Base-by-base conservation (phyloP, 2,797 vertebrate genomes). In the Coluber constrictor region DNA sequence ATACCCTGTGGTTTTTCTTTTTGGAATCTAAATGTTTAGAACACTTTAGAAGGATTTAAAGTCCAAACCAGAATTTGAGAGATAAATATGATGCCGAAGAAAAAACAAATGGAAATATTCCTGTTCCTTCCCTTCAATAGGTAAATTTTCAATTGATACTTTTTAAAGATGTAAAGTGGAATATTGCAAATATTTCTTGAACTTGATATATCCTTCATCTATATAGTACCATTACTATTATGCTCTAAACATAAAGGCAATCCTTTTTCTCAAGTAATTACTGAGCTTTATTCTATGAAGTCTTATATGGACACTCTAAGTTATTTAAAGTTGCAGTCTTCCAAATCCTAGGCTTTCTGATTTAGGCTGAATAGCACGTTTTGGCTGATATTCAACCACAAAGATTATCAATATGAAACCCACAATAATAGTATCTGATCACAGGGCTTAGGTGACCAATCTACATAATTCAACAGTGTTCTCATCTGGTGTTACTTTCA, bases 391-490 rank as follows among this genome's bases (percentile, higher is more conserved):
- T 12, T 95, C 25, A 56, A 15, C 63, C 25, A 47, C 92, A 95
- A 94, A 92, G 90, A 90, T 86, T 93, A 93, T 94, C 93, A 94
- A 92, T 94, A 61, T 83, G 92, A 87, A 95, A 91, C 93, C 61
- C 93, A 92, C 6, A 59, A 86, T 57, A 86, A 93, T 93, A 87
- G 94, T 95, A 93, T 95, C 93, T 94, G 93, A 74, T 32, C 90
- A 91, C 93, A 93, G 93, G 15, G 93, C 91, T 94, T 87, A 87
- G 93, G 90, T 89, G 93, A 66, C 83, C 23, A 70, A 92, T 96
- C 94, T 97, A 92, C 94, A 91, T 97, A 95, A 95, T 97, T 96
- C 95, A 96, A 83, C 92, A 95, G 93, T 95, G 96, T 88, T 59
- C 57, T 23, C 95, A 88, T 95, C 86, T 51, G 95, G 66, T 95